Conservation (phyloP, 1,140 invertebrate species). For the Aricia agestis region DNA sequence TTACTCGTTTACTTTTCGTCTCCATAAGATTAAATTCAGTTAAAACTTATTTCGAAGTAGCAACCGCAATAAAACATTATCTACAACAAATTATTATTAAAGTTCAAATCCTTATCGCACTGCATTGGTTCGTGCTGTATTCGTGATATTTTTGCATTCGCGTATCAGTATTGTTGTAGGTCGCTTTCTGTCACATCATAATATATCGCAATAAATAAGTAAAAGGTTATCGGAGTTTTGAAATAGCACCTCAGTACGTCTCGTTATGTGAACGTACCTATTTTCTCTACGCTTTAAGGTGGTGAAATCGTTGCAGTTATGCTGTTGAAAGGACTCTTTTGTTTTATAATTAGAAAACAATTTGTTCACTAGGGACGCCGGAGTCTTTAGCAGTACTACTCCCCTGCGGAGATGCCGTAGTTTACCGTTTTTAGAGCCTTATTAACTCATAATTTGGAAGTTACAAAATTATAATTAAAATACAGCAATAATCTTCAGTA, state of each 20-base stretch:
- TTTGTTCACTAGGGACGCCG: neutral
- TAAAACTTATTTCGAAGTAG: too few species aligned
- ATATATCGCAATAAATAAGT: constrained; percentile 20
- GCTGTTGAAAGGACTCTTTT: neutral
- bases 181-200: constrained; percentile 2
- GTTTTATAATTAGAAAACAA: neutral
- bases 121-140: neutral
- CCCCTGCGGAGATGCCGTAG: too few species aligned
- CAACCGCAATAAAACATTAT: neutral
- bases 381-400: neutral
- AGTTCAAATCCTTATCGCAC: neutral
- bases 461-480: too few species aligned
- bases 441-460: too few species aligned
- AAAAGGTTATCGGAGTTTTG: constrained; percentile 21
- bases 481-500: too few species aligned
- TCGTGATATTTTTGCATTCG: neutral
- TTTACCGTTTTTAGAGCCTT: too few species aligned
- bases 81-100: neutral
- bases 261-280: constrained; percentile 26
- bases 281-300: constrained; percentile 30
- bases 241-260: constrained; percentile 30
- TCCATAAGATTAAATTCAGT: too few species aligned
- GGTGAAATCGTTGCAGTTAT: constrained; percentile 20
- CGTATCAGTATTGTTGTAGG: constrained; percentile 8
- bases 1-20: too few species aligned